These are phyloP conservation scores for Caretta caretta DNA, from an alignment of 2,113 vertebrate genomes.

Conservation along the genomic window DNA sequence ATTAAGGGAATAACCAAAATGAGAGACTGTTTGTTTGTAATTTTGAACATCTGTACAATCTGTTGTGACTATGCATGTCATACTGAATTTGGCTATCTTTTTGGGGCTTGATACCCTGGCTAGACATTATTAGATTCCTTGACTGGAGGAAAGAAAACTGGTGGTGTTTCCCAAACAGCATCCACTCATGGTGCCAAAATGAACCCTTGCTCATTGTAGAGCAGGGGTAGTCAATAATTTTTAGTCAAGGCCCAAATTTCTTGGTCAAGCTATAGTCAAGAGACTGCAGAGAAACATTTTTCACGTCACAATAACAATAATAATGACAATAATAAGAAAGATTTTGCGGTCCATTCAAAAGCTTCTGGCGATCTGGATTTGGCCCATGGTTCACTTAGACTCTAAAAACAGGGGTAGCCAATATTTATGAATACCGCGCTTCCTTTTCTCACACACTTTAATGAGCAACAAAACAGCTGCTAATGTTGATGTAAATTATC, in stretches of 20 bases:
- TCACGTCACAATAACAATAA: too few species aligned
- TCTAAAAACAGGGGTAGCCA: too few species aligned
- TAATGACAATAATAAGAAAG: too few species aligned
- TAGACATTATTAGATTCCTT: background rate
- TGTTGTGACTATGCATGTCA: background rate
- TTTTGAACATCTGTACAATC: background rate
- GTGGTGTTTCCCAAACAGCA: background rate
- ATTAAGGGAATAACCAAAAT: background rate
- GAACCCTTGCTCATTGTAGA: background rate
- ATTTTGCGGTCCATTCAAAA: too few species aligned
- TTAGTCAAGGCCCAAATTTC: too few species aligned
- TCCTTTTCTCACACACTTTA: background rate
- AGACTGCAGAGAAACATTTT: too few species aligned
- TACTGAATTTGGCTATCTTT: background rate
- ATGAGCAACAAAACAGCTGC: background rate
- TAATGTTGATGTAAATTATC: background rate
- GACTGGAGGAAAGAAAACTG: background rate
- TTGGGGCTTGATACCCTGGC: background rate
- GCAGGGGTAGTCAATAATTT: too few species aligned
- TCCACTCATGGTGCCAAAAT: background rate
- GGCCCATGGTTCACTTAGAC: background rate
- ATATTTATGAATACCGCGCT: fast-evolving
- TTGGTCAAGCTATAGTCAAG: too few species aligned
- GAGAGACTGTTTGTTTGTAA: background rate
- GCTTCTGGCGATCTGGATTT: too few species aligned